Evolutionary conservation across 2,888 invertebrate genomes (phyloP).

Genomic region (Perdita meconis): DNA sequence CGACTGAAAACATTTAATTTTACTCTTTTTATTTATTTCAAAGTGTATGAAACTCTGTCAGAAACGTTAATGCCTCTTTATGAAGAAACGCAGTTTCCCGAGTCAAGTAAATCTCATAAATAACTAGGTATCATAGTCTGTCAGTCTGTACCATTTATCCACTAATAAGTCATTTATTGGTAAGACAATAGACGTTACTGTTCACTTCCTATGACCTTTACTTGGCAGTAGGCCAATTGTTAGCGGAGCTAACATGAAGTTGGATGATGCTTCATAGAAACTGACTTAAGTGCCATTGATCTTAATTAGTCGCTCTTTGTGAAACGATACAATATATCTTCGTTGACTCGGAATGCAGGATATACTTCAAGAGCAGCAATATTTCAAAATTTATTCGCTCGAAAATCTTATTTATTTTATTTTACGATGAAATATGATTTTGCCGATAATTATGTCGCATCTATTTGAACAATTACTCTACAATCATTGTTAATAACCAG

Average conservation of each 20-base stretch:
- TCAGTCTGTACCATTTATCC: neutral
- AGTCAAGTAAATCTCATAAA: constrained; percentile 25
- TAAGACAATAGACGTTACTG: constrained; percentile 26
- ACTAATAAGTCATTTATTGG: constrained; percentile 45
- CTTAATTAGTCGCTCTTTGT: constrained; percentile 26
- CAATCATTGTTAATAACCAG: too few relatives aligned
- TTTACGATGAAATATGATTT: too few relatives aligned
- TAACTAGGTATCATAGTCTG: constrained; percentile 11
- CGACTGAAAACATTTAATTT: neutral
- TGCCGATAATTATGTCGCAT: too few relatives aligned
- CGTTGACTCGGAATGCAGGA: neutral
- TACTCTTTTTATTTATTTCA: too few relatives aligned
- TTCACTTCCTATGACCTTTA: constrained; percentile 26
- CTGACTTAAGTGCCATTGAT: constrained; percentile 26
- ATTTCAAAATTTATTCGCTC: neutral
- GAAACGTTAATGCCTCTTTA: neutral
- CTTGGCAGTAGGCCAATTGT: constrained; percentile 51
- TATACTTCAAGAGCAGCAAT: neutral
- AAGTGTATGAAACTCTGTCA: neutral
- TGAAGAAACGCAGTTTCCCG: neutral
- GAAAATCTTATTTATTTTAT: too few relatives aligned
- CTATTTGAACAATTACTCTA: too few relatives aligned
- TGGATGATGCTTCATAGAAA: constrained; percentile 21
- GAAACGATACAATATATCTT: constrained; percentile 3
- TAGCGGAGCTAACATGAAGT: constrained; percentile 23